These are phyloP conservation scores for Anneissia japonica DNA, from an alignment of 35 echinoderm and acorn worm species.

Conservation along the genomic window DNA sequence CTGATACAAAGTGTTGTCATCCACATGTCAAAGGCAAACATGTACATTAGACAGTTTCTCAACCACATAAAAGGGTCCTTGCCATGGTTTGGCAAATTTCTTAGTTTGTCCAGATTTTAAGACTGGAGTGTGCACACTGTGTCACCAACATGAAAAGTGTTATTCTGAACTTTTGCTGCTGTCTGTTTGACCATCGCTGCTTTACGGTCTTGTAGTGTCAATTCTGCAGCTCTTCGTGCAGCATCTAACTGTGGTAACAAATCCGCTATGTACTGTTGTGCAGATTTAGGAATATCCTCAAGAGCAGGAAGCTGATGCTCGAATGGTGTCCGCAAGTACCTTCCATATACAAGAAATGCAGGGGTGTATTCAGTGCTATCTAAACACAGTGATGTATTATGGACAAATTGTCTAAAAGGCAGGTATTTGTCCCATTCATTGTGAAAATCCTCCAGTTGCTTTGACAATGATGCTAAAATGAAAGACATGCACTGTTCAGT, in stretches of 20 bases:
- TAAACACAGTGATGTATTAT: constrained; percentile 17
- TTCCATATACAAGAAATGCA: constrained; percentile 24
- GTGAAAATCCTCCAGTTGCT: no score
- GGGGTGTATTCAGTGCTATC: constrained; percentile 47
- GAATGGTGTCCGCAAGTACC: neutral
- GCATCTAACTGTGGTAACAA: constrained; percentile 2
- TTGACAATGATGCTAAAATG: constrained; percentile 22
- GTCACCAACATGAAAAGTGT: constrained; percentile 37
- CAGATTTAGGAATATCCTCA: neutral
- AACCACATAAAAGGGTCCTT: constrained; percentile 29
- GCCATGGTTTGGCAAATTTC: constrained; percentile 29
- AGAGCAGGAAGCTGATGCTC: neutral
- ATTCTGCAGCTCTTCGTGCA: neutral
- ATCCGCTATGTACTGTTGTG: constrained; percentile 1
- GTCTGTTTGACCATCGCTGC: neutral
- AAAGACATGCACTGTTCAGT: constrained; percentile 40
- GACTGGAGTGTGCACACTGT: constrained; percentile 24
- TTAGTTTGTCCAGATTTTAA: neutral
- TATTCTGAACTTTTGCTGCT: neutral
- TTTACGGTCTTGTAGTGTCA: constrained; percentile 10
- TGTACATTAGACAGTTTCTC: constrained; percentile 9
- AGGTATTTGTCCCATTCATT: no score
- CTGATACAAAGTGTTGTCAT: neutral
- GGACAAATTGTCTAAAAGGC: no score
- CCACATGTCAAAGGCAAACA: neutral